Evolutionary conservation across 2,113 vertebrate species (phyloP).

Genomic region (Dromiciops gliroides): DNA sequence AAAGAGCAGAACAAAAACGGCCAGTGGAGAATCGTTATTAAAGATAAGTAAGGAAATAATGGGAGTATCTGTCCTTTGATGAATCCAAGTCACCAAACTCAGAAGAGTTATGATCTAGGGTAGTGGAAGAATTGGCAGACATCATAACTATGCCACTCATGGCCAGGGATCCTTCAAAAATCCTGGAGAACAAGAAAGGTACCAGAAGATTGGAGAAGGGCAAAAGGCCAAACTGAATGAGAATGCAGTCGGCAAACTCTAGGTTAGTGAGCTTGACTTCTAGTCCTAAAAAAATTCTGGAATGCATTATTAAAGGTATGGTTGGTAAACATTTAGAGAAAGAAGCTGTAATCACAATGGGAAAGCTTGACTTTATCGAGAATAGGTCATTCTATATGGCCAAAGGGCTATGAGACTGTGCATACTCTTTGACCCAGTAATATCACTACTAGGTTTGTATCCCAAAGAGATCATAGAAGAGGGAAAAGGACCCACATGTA

Average conservation of each 20-base stretch:
- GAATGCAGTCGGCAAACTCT: background rate
- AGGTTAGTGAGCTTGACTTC: background rate
- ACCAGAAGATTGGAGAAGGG: background rate
- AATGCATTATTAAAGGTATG: background rate
- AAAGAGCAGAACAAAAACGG: background rate
- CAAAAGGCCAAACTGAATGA: background rate
- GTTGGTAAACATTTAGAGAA: background rate
- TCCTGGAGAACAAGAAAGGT: background rate
- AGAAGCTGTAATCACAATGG: background rate
- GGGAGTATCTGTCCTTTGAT: background rate
- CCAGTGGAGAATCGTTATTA: background rate
- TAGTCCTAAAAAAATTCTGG: background rate
- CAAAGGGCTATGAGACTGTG: too few species aligned
- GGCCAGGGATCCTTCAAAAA: background rate
- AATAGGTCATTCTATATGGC: background rate
- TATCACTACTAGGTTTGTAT: too few species aligned
- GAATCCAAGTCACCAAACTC: background rate
- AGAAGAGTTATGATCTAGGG: background rate
- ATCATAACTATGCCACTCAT: background rate
- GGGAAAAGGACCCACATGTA: too few species aligned
- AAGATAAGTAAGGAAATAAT: background rate
- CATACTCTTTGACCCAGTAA: too few species aligned
- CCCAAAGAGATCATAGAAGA: too few species aligned
- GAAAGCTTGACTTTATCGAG: background rate
- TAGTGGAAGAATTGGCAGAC: background rate